A percentile compares a stretch with the other conserved stretches of the same genome.
Evolutionary conservation across 2,113 vertebrate species (phyloP).

Genomic region (Fregata magnificens): DNA sequence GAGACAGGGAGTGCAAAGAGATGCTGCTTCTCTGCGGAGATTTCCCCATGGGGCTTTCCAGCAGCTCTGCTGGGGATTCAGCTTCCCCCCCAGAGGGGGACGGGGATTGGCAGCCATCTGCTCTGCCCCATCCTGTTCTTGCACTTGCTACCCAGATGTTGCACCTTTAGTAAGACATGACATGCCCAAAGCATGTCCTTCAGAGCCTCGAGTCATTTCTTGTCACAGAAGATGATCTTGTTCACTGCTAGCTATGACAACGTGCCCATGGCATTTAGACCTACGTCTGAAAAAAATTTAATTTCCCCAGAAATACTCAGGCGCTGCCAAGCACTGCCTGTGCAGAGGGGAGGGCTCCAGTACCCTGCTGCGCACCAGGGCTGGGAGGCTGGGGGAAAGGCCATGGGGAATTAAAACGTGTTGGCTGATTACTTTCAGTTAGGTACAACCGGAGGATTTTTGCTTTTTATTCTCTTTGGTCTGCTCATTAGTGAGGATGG

Average conservation of each 20-base stretch:
- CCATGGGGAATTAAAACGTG: accelerated
- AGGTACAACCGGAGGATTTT: background rate
- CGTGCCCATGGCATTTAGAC: background rate
- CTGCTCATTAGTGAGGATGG: background rate
- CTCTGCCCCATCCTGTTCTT: background rate
- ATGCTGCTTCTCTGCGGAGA: background rate
- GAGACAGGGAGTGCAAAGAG: background rate
- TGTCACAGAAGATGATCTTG: background rate
- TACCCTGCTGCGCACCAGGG: accelerated
- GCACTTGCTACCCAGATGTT: background rate
- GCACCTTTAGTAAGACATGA: background rate
- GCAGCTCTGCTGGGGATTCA: background rate
- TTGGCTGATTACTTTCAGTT: background rate
- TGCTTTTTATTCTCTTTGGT: background rate
- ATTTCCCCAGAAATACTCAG: background rate
- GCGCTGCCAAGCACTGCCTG: background rate
- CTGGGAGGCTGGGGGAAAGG: background rate
- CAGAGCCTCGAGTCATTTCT: background rate
- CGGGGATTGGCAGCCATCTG: background rate
- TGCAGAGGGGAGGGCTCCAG: background rate
- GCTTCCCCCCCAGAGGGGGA: background rate
- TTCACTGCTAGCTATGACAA: background rate
- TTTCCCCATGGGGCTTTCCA: background rate
- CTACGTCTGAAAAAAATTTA: background rate
- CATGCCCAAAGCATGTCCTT: background rate